Evolutionary conservation across 2,888 invertebrate genomes (phyloP).

Genomic region (Pammene aurita): DNA sequence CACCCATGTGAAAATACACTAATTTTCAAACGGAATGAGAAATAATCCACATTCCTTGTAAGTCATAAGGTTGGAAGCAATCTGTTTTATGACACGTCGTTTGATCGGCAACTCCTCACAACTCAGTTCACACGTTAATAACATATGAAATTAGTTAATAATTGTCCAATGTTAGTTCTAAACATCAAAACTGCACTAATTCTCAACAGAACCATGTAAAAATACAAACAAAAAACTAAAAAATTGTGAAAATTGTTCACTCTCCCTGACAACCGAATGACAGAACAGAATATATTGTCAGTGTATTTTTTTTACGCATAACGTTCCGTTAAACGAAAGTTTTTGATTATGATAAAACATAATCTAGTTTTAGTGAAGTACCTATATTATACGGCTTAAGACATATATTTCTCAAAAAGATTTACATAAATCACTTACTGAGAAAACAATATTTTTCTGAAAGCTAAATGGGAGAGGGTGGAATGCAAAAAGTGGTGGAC

Average conservation of each 20-base stretch:
- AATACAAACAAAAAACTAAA: constrained; percentile 80
- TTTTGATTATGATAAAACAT: constrained; percentile 21
- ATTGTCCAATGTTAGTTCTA: constrained; percentile 62
- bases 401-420: too few relatives aligned
- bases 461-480: too few relatives aligned
- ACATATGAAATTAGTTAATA: constrained; percentile 63
- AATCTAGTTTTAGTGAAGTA: constrained; percentile 31
- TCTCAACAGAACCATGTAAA: constrained; percentile 66
- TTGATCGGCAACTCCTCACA: constrained; percentile 60
- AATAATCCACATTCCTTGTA: constrained; percentile 76
- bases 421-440: too few relatives aligned
- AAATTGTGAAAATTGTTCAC: constrained; percentile 69
- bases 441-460: too few relatives aligned
- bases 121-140: constrained; percentile 58
- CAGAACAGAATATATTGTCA: constrained; percentile 44
- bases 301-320: constrained; percentile 64
- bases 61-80: constrained; percentile 72
- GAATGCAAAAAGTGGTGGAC: too few relatives aligned
- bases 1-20: constrained; percentile 81
- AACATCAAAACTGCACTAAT: constrained; percentile 67
- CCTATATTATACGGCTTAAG: too few relatives aligned
- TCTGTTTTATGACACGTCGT: constrained; percentile 77
- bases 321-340: constrained; percentile 58
- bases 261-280: constrained; percentile 55
- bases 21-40: constrained; percentile 70